Evolutionary conservation across 2,113 vertebrate species (phyloP).

Genomic region (Uria aalge): DNA sequence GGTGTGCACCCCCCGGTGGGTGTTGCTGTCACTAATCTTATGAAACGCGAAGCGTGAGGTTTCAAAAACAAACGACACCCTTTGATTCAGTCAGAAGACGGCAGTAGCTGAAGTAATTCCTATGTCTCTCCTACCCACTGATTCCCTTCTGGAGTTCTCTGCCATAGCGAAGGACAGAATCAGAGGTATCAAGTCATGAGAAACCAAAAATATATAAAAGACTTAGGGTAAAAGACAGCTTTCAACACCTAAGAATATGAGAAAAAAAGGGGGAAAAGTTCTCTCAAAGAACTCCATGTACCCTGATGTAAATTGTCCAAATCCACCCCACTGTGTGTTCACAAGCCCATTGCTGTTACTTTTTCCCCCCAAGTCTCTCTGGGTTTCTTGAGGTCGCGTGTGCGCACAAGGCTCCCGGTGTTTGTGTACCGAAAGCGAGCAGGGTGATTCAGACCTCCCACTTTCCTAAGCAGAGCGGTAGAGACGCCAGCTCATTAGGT

Average conservation of each 20-base stretch:
- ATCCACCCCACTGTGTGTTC: neutral
- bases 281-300: neutral
- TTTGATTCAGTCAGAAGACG: neutral
- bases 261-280: neutral
- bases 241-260: neutral
- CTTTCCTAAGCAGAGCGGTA: neutral
- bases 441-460: neutral
- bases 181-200: neutral
- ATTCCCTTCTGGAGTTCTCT: neutral
- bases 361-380: neutral
- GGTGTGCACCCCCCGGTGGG: neutral
- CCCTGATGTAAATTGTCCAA: neutral
- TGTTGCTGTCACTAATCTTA: neutral
- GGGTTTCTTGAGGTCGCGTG: neutral
- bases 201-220: neutral
- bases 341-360: neutral
- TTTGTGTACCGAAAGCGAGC: neutral
- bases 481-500: slow-evolving; percentile 16
- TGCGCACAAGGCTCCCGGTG: neutral
- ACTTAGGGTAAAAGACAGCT: neutral
- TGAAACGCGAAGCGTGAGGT: neutral
- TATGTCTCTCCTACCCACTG: neutral
- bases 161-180: neutral
- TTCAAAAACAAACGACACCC: neutral
- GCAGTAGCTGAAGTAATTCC: neutral